Percentiles rank a stretch among this genome's conserved stretches.
Conservation (phyloP, 2,113 vertebrate species). For the Marmota flaviventris region DNA sequence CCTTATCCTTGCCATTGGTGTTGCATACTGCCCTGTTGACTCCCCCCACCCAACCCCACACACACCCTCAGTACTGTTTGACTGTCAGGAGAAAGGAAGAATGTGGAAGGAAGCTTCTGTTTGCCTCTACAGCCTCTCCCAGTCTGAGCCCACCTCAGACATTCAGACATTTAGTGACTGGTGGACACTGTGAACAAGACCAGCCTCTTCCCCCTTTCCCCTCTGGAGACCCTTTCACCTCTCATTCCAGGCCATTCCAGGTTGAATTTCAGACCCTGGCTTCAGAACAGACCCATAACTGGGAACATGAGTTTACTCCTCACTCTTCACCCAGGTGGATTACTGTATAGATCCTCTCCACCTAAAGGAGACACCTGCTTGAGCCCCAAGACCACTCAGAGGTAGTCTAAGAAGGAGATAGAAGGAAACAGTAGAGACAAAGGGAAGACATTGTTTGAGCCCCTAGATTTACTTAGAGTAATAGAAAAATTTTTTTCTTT, state of each 20-base stretch:
- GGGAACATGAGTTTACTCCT: background rate
- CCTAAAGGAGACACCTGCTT: background rate
- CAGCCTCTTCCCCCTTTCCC: background rate
- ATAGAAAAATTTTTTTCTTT: background rate
- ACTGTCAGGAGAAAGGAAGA: background rate
- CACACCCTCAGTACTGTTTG: background rate
- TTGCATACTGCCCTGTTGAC: background rate
- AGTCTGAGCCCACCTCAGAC: background rate
- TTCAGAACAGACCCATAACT: background rate
- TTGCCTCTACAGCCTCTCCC: background rate
- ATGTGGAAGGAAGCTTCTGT: background rate
- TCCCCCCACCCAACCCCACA: too few species aligned
- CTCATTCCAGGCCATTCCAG: background rate
- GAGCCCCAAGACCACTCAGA: background rate
- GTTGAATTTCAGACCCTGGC: background rate
- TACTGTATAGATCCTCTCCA: background rate
- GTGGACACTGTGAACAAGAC: too few species aligned
- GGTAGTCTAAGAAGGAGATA: background rate
- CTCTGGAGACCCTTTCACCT: background rate
- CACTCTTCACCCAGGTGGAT: background rate
- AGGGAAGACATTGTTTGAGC: accelerated
- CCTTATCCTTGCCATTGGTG: background rate
- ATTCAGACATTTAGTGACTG: background rate
- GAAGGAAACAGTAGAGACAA: background rate
- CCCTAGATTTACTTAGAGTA: background rate